Conservation (phyloP, 92 coral and sea anemone genomes). For the Phymanthus crucifer region DNA sequence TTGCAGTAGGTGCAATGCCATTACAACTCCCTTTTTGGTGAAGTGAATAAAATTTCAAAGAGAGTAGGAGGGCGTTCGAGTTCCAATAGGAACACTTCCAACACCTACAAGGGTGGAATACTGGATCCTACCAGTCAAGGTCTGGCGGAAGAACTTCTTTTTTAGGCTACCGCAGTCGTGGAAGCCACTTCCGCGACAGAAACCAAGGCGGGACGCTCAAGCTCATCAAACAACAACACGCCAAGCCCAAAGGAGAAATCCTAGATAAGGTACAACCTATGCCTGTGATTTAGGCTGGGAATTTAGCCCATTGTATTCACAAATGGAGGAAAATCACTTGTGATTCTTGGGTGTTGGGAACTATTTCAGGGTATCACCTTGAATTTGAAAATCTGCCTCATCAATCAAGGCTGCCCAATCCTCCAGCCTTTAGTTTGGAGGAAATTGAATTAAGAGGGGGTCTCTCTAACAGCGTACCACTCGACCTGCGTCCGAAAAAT, state of each 20-base stretch:
- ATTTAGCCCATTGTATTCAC: background rate
- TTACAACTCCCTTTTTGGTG: slow-evolving; percentile 8
- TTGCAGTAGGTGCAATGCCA: slow-evolving; percentile 10
- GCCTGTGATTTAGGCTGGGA: background rate
- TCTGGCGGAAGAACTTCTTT: slow-evolving; percentile 18
- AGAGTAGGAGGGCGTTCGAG: slow-evolving; percentile 15
- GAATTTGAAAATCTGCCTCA: background rate
- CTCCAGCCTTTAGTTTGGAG: slow-evolving; percentile 19
- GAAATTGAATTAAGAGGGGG: no score
- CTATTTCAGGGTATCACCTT: slow-evolving; percentile 3
- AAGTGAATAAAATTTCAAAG: slow-evolving; percentile 3
- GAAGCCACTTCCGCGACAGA: slow-evolving; percentile 18
- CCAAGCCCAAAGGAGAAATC: background rate
- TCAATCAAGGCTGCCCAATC: slow-evolving; percentile 2
- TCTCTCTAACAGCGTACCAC: no score
- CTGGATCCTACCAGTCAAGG: slow-evolving; percentile 10
- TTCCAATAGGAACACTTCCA: slow-evolving; percentile 9
- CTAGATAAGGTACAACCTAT: background rate
- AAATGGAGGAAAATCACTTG: slow-evolving; percentile 5
- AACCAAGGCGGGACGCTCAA: slow-evolving; percentile 8
- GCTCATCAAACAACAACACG: background rate
- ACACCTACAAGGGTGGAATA: background rate
- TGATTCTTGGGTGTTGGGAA: background rate
- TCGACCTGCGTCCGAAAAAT: no score
- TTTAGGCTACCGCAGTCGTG: background rate